Percentiles rank a stretch among this genome's conserved stretches.
phyloP scores from a whole-genome alignment of 2,888 invertebrate species.

The Holacanthella duospinosa region DNA sequence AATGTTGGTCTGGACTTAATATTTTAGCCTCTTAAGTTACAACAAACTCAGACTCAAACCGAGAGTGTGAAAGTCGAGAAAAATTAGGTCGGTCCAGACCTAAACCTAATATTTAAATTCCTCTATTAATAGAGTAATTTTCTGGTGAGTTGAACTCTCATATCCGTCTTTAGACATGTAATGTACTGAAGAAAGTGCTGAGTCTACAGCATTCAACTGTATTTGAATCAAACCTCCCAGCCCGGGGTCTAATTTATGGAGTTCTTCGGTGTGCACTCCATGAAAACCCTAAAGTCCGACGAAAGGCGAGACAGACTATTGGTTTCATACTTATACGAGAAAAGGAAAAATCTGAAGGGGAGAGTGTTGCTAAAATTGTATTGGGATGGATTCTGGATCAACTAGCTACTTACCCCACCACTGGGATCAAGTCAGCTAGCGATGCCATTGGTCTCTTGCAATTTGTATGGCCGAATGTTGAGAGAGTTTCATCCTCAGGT shows the following conservation, averaged over 20 bases:
- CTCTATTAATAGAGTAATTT: background rate
- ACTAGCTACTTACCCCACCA: conserved; percentile 28
- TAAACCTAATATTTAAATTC: too few species aligned
- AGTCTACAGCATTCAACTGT: conserved; percentile 25
- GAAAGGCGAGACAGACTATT: conserved; percentile 24
- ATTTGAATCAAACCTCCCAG: conserved; percentile 21
- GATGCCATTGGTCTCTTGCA: conserved; percentile 29
- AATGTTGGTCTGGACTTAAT: too few species aligned
- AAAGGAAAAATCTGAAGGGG: conserved; percentile 13
- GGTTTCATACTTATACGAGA: conserved; percentile 18
- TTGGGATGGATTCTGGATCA: conserved; percentile 35
- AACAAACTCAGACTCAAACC: too few species aligned
- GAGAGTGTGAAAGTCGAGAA: too few species aligned
- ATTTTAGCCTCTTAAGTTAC: too few species aligned
- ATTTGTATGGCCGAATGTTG: conserved; percentile 24
- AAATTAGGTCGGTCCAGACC: too few species aligned
- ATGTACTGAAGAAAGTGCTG: conserved; percentile 25
- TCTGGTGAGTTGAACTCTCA: background rate
- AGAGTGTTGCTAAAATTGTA: conserved; percentile 22
- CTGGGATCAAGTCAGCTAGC: conserved; percentile 27
- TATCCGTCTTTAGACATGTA: conserved; percentile 16
- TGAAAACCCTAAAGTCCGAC: conserved; percentile 31
- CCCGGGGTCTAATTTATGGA: conserved; percentile 21
- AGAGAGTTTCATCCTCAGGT: conserved; percentile 21
- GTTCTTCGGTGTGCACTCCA: conserved; percentile 29